Evolutionary conservation across 1,140 invertebrate species (phyloP).

Genomic region (Tetranychus urticae): DNA sequence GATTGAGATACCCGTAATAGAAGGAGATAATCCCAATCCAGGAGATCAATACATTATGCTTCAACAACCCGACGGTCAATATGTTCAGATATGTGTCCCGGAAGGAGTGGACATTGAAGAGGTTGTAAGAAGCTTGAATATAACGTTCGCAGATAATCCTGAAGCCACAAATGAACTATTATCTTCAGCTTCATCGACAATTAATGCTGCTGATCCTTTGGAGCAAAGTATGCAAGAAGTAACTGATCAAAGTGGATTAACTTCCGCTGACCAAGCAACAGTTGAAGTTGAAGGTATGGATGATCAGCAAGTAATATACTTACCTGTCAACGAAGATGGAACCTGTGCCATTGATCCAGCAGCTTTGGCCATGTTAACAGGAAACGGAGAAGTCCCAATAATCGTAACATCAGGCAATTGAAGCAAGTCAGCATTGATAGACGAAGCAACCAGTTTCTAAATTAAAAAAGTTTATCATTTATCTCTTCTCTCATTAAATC

Average conservation of each 20-base stretch:
- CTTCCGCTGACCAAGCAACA: not conserved
- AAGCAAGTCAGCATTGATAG: not conserved
- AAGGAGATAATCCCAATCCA: not conserved
- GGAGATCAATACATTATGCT: slow-evolving; percentile 7
- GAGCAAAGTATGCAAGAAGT: not conserved
- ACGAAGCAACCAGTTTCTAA: too few species aligned
- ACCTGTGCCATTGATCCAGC: not conserved
- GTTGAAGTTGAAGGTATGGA: not conserved
- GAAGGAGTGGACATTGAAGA: slow-evolving; percentile 8
- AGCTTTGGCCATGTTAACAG: not conserved
- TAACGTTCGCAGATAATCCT: not conserved
- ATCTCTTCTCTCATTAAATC: too few species aligned
- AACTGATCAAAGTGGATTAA: not conserved
- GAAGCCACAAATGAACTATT: not conserved
- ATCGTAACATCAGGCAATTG: not conserved
- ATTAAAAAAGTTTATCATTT: too few species aligned
- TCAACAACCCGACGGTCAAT: slow-evolving; percentile 6
- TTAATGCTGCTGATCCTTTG: not conserved
- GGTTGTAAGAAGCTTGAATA: slow-evolving; percentile 3
- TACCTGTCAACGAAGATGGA: not conserved
- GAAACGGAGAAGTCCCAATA: not conserved
- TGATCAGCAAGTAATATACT: slow-evolving; percentile 1
- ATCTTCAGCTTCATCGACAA: not conserved
- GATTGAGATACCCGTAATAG: too few species aligned
- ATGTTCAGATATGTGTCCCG: slow-evolving; percentile 5